Percentiles rank a stretch among this genome's conserved stretches.
These are phyloP conservation scores for Leptinotarsa defecta DNA, from an alignment of 1,140 invertebrate genomes.

Conservation along the genomic window DNA sequence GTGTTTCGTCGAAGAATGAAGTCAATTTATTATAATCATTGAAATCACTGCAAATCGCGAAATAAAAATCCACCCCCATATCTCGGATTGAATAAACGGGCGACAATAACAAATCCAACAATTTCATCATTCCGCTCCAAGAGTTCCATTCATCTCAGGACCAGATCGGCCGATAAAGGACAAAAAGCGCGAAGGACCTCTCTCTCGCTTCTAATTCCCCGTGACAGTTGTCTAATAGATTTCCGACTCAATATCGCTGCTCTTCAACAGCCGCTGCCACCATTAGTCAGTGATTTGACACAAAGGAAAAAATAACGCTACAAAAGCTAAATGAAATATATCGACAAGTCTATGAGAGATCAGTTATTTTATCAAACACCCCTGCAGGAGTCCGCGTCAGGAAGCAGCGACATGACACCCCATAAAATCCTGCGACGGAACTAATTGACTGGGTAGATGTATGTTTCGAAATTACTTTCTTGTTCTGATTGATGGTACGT, in stretches of 20 bases:
- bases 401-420: too few species aligned
- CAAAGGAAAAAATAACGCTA: neutral
- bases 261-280: neutral
- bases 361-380: too few species aligned
- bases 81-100: too few species aligned
- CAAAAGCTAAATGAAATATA: slow-evolving; percentile 1
- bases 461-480: too few species aligned
- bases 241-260: slow-evolving; percentile 2
- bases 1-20: too few species aligned
- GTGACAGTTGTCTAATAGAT: slow-evolving; percentile 8
- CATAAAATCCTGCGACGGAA: too few species aligned
- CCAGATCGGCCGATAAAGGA: neutral
- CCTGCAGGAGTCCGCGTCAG: too few species aligned
- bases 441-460: too few species aligned
- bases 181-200: neutral
- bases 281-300: slow-evolving; percentile 3
- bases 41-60: too few species aligned
- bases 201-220: neutral
- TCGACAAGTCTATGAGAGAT: neutral
- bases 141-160: neutral
- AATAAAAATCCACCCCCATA: too few species aligned
- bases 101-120: neutral
- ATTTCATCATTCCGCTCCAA: neutral
- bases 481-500: too few species aligned
- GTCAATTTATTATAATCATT: too few species aligned